Conservation (phyloP, 2,797 vertebrate species). For the Anguilla obscura region DNA sequence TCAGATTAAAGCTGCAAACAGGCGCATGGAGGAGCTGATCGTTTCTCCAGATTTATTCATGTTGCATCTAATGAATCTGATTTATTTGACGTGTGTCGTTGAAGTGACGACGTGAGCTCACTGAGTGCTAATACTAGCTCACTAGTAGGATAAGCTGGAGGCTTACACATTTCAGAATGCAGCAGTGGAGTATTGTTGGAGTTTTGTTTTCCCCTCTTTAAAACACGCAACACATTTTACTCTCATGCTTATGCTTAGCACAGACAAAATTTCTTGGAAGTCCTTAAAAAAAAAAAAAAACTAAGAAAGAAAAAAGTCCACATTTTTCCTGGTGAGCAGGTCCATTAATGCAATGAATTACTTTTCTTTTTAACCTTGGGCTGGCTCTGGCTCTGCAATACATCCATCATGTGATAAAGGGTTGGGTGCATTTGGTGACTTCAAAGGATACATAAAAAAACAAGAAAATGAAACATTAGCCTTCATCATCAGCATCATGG, state of each 20-base stretch:
- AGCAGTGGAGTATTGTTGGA: background rate
- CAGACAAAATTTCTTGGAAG: background rate
- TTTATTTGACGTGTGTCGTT: background rate
- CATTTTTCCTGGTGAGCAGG: background rate
- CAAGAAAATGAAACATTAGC: background rate
- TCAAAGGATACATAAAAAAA: background rate
- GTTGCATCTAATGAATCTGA: background rate
- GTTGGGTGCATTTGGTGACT: background rate
- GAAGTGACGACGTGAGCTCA: background rate
- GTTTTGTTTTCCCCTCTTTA: background rate
- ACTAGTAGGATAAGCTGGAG: background rate
- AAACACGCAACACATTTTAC: background rate
- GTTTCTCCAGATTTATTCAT: background rate
- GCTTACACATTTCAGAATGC: background rate
- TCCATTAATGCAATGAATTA: background rate
- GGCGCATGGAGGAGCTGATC: background rate
- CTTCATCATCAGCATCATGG: background rate
- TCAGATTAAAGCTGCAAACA: conserved; percentile 13
- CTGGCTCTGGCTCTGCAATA: background rate
- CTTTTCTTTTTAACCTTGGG: background rate
- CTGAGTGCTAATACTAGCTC: background rate
- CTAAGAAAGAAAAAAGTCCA: background rate
- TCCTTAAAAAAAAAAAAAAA: background rate
- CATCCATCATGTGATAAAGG: background rate
- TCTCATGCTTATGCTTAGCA: background rate